Percentiles rank a stretch among this genome's conserved stretches.
These are phyloP conservation scores for Rhingia rostrata DNA, from an alignment of 2,888 invertebrate genomes.

Conservation along the genomic window DNA sequence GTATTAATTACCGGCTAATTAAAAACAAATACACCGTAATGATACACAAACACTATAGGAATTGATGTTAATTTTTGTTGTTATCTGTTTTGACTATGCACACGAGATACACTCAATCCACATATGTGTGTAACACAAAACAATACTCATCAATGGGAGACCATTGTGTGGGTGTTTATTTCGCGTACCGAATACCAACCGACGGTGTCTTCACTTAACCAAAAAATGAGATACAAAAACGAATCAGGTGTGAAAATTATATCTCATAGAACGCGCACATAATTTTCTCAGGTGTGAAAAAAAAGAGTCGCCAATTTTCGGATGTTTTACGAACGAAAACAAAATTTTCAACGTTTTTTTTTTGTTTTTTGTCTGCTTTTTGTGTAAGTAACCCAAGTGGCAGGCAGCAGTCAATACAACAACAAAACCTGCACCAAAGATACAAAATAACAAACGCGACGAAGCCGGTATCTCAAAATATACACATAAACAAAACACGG, in stretches of 20 bases:
- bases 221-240: background rate
- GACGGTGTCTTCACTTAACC: slow-evolving; percentile 21
- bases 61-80: slow-evolving; percentile 5
- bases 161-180: slow-evolving; percentile 12
- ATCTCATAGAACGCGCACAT: slow-evolving; percentile 25
- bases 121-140: slow-evolving; percentile 10
- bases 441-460: slow-evolving; percentile 52
- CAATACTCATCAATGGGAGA: slow-evolving; percentile 26
- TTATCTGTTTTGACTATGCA: slow-evolving; percentile 10
- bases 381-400: slow-evolving; percentile 1
- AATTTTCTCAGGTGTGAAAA: slow-evolving; percentile 33
- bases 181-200: slow-evolving; percentile 7
- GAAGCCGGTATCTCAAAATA: slow-evolving; percentile 63
- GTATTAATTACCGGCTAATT: slow-evolving; percentile 67
- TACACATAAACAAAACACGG: slow-evolving; percentile 26
- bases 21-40: slow-evolving; percentile 51
- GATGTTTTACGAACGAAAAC: slow-evolving; percentile 31
- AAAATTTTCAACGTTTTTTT: slow-evolving; percentile 23
- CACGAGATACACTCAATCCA: slow-evolving; percentile 5
- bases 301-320: slow-evolving; percentile 29
- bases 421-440: slow-evolving; percentile 51
- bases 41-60: slow-evolving; percentile 37
- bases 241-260: slow-evolving; percentile 23
- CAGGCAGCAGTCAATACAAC: slow-evolving; percentile 21
- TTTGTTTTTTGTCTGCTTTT: slow-evolving; percentile 9